Percentiles rank a stretch among this genome's conserved stretches.
These are phyloP conservation scores for Anomalospiza imberbis DNA, from an alignment of 2,797 vertebrate species.

Conservation along the genomic window DNA sequence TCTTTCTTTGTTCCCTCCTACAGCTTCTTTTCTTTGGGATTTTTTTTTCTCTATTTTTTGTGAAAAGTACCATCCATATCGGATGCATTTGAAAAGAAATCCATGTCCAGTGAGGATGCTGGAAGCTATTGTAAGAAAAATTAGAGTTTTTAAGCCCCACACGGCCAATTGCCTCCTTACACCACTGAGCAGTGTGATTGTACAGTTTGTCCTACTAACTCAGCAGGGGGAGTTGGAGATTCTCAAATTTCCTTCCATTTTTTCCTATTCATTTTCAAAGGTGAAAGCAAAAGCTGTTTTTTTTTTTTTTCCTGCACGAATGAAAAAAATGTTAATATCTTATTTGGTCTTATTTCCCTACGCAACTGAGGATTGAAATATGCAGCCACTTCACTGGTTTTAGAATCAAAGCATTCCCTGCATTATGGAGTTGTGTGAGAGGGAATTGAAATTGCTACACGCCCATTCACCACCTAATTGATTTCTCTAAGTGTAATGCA, in stretches of 20 bases:
- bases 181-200: not conserved
- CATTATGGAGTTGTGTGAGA: constrained; percentile 49
- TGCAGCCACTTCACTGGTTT: constrained; percentile 63
- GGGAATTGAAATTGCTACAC: constrained; percentile 74
- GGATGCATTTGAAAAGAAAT: constrained; percentile 11
- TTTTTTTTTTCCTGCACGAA: not conserved
- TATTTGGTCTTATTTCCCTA: constrained; percentile 57
- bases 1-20: not conserved
- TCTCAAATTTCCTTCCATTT: constrained; percentile 36
- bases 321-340: constrained; percentile 47
- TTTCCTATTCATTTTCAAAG: constrained; percentile 48
- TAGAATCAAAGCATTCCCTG: constrained; percentile 64
- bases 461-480: constrained; percentile 69
- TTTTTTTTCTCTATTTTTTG: not conserved
- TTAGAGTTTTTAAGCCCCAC: not conserved
- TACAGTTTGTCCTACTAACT: constrained; percentile 20
- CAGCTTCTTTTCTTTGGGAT: not conserved
- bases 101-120: not conserved
- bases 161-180: not conserved
- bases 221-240: constrained; percentile 56
- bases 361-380: constrained; percentile 71
- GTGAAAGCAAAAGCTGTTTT: not conserved
- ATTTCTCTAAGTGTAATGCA: constrained; percentile 70
- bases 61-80: not conserved
- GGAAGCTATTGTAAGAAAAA: not conserved